Conservation (phyloP, 2,888 invertebrate species). For the Prosopocoilus inquinatus region DNA sequence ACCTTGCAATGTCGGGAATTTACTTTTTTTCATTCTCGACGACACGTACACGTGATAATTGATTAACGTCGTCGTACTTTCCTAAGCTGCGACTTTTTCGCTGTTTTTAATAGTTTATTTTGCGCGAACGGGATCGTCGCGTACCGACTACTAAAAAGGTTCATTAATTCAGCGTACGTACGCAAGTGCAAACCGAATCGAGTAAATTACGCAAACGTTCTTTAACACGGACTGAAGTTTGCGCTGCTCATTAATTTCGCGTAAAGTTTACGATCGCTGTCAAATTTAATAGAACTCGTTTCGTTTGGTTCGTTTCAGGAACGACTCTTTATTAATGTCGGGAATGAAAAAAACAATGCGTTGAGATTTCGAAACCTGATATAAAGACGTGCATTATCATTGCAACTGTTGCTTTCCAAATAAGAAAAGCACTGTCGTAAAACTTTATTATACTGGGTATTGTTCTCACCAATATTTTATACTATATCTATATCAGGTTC, state of each 20-base stretch:
- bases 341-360: constrained; percentile 6
- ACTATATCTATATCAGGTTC: constrained; percentile 37
- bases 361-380: constrained; percentile 14
- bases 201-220: constrained; percentile 19
- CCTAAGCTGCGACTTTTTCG: constrained; percentile 2
- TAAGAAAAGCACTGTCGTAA: constrained; percentile 33
- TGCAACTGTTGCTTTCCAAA: constrained; percentile 17
- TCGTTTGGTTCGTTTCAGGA: neutral
- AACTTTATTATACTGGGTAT: constrained; percentile 43
- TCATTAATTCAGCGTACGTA: constrained; percentile 14
- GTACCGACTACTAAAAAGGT: constrained; percentile 8
- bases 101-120: constrained; percentile 16
- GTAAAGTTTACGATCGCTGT: constrained; percentile 29
- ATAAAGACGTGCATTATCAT: constrained; percentile 18
- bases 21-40: too few species aligned
- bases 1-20: too few species aligned
- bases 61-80: too few species aligned
- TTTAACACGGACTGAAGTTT: constrained; percentile 13
- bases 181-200: constrained; percentile 28
- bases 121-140: constrained; percentile 11
- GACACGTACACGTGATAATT: too few species aligned
- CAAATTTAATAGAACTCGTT: constrained; percentile 32
- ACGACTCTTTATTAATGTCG: neutral
- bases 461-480: constrained; percentile 46
- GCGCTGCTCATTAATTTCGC: constrained; percentile 31